phyloP scores from a whole-genome alignment of 1,140 invertebrate genomes.

The Drosophila sp. region DNA sequence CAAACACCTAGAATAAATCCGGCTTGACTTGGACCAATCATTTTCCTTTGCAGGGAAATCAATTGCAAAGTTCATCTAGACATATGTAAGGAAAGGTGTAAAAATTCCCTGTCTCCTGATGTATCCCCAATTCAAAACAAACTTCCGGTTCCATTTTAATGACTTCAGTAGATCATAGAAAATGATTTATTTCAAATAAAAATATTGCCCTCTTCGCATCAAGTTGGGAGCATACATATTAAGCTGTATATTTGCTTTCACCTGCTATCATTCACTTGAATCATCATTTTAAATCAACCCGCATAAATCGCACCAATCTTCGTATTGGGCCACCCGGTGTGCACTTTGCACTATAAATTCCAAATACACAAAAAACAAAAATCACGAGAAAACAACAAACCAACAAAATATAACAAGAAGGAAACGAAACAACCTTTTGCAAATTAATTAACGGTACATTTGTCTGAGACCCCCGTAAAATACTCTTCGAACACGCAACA shows the following conservation, averaged over 20 bases:
- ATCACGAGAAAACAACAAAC: slow-evolving; percentile 25
- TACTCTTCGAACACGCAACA: slow-evolving; percentile 13
- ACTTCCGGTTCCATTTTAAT: no score
- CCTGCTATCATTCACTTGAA: slow-evolving; percentile 2
- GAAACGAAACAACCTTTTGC: slow-evolving; percentile 48
- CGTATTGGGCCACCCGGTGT: slow-evolving; percentile 34
- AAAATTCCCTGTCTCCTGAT: no score
- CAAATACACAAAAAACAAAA: slow-evolving; percentile 35
- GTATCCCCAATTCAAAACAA: no score
- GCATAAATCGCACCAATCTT: slow-evolving; percentile 30
- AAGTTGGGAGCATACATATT: slow-evolving; percentile 7
- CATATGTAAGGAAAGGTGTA: no score
- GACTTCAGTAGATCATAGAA: no score
- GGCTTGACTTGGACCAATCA: no score
- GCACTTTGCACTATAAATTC: slow-evolving; percentile 57
- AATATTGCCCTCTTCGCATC: background rate
- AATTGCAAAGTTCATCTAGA: no score
- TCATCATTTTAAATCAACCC: slow-evolving; percentile 17
- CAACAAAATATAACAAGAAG: slow-evolving; percentile 34
- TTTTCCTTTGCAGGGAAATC: no score
- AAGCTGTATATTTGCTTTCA: background rate
- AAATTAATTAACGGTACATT: slow-evolving; percentile 79
- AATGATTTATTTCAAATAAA: no score
- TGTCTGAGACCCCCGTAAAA: slow-evolving; percentile 31
- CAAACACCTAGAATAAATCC: no score